A percentile compares a stretch with the other conserved stretches of the same genome.
phyloP scores from a whole-genome alignment of 2,797 vertebrate genomes.

The Chelon labrosus region DNA sequence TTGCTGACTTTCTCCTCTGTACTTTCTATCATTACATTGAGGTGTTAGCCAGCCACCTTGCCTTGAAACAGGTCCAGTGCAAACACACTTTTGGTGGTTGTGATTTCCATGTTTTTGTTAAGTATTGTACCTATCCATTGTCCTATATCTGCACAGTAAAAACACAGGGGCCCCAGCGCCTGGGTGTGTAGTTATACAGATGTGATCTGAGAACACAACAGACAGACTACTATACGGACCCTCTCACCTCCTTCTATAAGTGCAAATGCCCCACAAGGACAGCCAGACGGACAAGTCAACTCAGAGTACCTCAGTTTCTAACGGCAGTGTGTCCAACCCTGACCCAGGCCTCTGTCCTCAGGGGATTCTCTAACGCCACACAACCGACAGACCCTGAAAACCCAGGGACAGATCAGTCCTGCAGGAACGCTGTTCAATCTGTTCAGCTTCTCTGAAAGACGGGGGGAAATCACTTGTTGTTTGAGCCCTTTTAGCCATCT shows the following conservation, averaged over 20 bases:
- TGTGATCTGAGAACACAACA: slow-evolving; percentile 46
- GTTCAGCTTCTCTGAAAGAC: slow-evolving; percentile 33
- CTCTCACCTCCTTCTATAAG: slow-evolving; percentile 63
- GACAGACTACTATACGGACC: slow-evolving; percentile 52
- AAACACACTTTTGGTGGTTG: slow-evolving; percentile 68
- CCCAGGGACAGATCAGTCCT: slow-evolving; percentile 42
- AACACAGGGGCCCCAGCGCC: slow-evolving; percentile 53
- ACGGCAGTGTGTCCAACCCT: slow-evolving; percentile 67
- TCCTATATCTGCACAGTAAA: slow-evolving; percentile 56
- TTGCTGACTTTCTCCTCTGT: slow-evolving; percentile 58
- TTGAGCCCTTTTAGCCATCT: slow-evolving; percentile 62
- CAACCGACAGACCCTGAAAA: slow-evolving; percentile 48
- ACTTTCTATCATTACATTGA: slow-evolving; percentile 56
- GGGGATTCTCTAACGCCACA: slow-evolving; percentile 67
- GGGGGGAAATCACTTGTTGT: slow-evolving; percentile 11
- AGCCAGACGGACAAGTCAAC: slow-evolving; percentile 70
- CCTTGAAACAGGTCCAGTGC: slow-evolving; percentile 74
- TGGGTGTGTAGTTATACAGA: slow-evolving; percentile 50
- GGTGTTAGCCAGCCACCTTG: slow-evolving; percentile 75
- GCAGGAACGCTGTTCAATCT: slow-evolving; percentile 40
- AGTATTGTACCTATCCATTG: slow-evolving; percentile 35
- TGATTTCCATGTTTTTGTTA: slow-evolving; percentile 55
- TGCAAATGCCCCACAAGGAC: slow-evolving; percentile 64
- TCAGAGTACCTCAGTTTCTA: slow-evolving; percentile 82
- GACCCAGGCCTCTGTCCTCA: slow-evolving; percentile 75